phyloP scores from a whole-genome alignment of 2,797 vertebrate species.

The Falco concolor region DNA sequence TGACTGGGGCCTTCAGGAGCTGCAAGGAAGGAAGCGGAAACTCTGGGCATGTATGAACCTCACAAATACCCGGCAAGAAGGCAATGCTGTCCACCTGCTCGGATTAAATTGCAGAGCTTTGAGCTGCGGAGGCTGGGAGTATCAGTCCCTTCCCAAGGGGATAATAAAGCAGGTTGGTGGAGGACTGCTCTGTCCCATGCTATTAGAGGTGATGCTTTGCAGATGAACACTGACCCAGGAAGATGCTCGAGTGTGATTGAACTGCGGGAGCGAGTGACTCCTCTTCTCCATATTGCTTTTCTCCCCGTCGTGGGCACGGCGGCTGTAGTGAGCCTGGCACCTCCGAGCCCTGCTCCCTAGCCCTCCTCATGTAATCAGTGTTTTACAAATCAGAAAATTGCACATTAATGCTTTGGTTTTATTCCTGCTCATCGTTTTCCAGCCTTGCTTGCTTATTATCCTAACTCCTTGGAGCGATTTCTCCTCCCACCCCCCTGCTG shows the following conservation, averaged over 20 bases:
- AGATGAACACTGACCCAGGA: not conserved
- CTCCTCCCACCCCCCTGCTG: not conserved
- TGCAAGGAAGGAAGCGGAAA: not conserved
- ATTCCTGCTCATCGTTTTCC: not conserved
- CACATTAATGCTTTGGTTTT: not conserved
- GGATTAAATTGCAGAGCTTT: not conserved
- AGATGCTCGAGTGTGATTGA: fast-evolving
- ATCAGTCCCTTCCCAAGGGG: not conserved
- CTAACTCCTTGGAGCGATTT: not conserved
- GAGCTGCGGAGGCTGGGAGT: not conserved
- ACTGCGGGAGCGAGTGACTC: fast-evolving
- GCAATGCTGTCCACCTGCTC: not conserved
- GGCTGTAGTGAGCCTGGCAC: not conserved
- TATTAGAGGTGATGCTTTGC: not conserved
- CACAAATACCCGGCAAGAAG: not conserved
- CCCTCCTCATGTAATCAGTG: not conserved
- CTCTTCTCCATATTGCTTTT: fast-evolving
- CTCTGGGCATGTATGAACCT: not conserved
- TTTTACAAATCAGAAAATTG: not conserved
- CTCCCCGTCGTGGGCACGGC: fast-evolving
- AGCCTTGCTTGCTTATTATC: not conserved
- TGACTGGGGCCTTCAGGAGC: not conserved
- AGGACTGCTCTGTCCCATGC: not conserved
- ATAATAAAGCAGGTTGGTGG: not conserved
- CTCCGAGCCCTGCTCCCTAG: fast-evolving